Conservation (phyloP, 92 coral and sea anemone genomes). For the Phenganax marumi region DNA sequence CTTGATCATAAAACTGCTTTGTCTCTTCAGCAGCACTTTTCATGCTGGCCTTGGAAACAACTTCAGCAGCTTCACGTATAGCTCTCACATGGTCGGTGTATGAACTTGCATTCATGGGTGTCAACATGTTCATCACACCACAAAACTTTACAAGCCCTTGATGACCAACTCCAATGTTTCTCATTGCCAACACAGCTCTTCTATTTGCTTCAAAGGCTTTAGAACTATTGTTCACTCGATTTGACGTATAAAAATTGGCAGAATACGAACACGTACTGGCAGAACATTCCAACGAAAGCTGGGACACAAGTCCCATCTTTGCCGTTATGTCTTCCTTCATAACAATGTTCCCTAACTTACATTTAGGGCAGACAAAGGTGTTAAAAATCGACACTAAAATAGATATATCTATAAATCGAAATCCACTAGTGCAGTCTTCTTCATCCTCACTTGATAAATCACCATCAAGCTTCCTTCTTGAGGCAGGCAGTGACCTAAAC, state of each 20-base stretch:
- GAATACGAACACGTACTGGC: conserved; percentile 39
- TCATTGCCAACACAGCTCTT: conserved; percentile 53
- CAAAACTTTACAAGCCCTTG: conserved; percentile 59
- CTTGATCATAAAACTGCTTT: conserved; percentile 11
- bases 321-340: conserved; percentile 39
- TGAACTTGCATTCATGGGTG: conserved; percentile 57
- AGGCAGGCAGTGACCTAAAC: conserved; percentile 40
- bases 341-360: conserved; percentile 43
- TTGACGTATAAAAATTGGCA: conserved; percentile 49
- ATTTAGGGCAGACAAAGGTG: conserved; percentile 44
- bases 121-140: conserved; percentile 55
- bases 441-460: conserved; percentile 27
- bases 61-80: background rate
- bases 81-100: background rate
- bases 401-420: conserved; percentile 48
- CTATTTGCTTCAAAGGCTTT: conserved; percentile 54
- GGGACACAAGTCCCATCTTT: conserved; percentile 58
- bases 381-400: conserved; percentile 34
- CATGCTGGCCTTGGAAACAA: background rate
- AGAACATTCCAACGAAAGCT: conserved; percentile 35
- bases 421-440: conserved; percentile 40
- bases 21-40: conserved; percentile 1
- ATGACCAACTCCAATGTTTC: conserved; percentile 61
- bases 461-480: conserved; percentile 46
- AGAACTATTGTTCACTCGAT: conserved; percentile 15